Conservation (phyloP, 2,797 vertebrate species). For the Moxostoma hubbsi region DNA sequence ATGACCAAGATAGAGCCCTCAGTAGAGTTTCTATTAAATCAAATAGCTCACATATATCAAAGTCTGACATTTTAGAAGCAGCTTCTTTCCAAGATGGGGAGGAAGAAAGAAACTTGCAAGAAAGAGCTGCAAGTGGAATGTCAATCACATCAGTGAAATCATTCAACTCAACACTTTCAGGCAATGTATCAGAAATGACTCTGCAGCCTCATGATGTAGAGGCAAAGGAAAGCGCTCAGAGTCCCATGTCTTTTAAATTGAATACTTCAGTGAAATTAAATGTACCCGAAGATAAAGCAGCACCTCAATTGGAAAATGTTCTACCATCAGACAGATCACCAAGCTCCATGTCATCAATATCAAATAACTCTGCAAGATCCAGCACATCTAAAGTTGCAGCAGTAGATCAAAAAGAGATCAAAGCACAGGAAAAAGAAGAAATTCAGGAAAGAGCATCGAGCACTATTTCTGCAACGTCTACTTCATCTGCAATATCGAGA, state of each 20-base stretch:
- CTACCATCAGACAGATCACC: conserved; percentile 51
- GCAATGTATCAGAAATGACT: background rate
- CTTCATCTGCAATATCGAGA: conserved; percentile 59
- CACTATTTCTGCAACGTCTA: conserved; percentile 58
- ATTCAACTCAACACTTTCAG: background rate
- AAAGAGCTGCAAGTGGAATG: conserved; percentile 50
- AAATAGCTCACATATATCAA: conserved; percentile 11
- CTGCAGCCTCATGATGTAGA: conserved; percentile 51
- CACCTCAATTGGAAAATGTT: conserved; percentile 34
- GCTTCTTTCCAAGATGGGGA: background rate
- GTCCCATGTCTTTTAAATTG: conserved; percentile 62
- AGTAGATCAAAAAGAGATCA: background rate
- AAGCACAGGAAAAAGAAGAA: conserved; percentile 28
- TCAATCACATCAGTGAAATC: conserved; percentile 58
- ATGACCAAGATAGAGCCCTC: background rate
- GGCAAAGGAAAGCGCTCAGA: conserved; percentile 57
- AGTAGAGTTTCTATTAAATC: conserved; percentile 26
- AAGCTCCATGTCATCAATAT: conserved; percentile 57
- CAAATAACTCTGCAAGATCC: conserved; percentile 49
- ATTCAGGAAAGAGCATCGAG: conserved; percentile 47
- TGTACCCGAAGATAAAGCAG: conserved; percentile 8
- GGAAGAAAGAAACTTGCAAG: conserved; percentile 7
- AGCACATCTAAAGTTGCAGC: conserved; percentile 29
- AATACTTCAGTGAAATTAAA: conserved; percentile 59
- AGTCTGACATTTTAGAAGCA: conserved; percentile 31